These are phyloP conservation scores for Cynaeus angustus DNA, from an alignment of 2,888 invertebrate genomes.

Conservation along the genomic window DNA sequence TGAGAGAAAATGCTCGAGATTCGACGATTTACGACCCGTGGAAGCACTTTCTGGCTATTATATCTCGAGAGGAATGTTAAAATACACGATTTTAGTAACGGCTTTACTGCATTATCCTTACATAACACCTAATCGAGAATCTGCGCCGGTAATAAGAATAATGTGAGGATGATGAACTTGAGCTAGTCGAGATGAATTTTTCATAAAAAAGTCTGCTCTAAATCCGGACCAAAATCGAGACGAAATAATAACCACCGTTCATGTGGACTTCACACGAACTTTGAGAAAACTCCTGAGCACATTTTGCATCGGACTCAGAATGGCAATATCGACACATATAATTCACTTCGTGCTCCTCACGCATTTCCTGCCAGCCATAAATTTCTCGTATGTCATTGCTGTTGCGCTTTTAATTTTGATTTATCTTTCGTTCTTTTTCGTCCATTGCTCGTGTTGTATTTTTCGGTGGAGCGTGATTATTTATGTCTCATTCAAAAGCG, in stretches of 20 bases:
- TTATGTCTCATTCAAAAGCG: slow-evolving; percentile 10
- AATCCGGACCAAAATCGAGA: too few relatives aligned
- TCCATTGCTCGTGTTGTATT: slow-evolving; percentile 1
- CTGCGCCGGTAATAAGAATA: too few relatives aligned
- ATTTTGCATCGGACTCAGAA: too few relatives aligned
- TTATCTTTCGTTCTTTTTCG: not conserved
- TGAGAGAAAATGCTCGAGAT: slow-evolving; percentile 22
- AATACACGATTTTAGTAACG: slow-evolving; percentile 29
- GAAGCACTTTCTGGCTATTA: slow-evolving; percentile 27
- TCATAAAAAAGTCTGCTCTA: too few relatives aligned
- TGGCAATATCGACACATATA: not conserved
- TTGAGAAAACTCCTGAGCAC: too few relatives aligned
- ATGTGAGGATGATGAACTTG: too few relatives aligned
- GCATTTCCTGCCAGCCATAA: not conserved
- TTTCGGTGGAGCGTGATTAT: slow-evolving; percentile 16
- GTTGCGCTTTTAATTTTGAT: slow-evolving; percentile 19
- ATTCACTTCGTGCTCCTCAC: not conserved
- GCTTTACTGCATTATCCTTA: slow-evolving; percentile 27
- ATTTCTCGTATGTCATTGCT: slow-evolving; percentile 8
- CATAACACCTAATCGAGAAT: slow-evolving; percentile 27
- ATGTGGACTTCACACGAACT: too few relatives aligned
- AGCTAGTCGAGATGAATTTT: too few relatives aligned
- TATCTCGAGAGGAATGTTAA: slow-evolving; percentile 30
- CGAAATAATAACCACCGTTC: too few relatives aligned
- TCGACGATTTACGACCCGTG: slow-evolving; percentile 34